Evolutionary conservation across 2,797 vertebrate species (phyloP).

Genomic region (Rhinella marina): DNA sequence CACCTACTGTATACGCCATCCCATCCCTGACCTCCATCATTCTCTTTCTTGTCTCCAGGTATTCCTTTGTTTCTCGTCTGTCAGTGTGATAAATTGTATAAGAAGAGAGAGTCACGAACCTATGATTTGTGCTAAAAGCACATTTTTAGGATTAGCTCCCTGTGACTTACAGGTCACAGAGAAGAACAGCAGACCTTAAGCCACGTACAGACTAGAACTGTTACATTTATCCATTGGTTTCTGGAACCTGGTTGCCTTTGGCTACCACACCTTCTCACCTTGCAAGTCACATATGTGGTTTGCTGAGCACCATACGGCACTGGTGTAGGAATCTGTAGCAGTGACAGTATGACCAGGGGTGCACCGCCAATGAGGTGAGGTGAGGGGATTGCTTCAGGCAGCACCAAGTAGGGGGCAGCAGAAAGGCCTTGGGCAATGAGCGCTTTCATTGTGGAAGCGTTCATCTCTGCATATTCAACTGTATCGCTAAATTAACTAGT

Average conservation of each 20-base stretch:
- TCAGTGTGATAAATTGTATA: neutral
- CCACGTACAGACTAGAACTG: neutral
- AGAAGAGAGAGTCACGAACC: neutral
- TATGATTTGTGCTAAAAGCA: neutral
- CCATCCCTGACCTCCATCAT: neutral
- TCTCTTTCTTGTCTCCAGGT: neutral
- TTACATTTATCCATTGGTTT: neutral
- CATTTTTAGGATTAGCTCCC: neutral
- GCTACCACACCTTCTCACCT: neutral
- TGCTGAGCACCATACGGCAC: neutral
- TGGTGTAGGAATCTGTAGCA: neutral
- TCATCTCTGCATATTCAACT: too few relatives aligned
- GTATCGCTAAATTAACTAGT: too few relatives aligned
- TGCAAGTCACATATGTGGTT: constrained; percentile 7
- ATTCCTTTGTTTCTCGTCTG: neutral
- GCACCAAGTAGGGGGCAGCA: too few relatives aligned
- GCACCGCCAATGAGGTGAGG: too few relatives aligned
- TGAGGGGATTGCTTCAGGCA: too few relatives aligned
- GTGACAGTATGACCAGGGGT: neutral
- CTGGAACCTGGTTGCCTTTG: neutral
- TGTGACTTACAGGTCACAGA: neutral
- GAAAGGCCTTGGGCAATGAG: too few relatives aligned
- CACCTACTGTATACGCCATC: neutral
- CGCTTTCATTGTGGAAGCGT: too few relatives aligned
- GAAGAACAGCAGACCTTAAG: neutral